These are phyloP conservation scores for Hybognathus amarus DNA, from an alignment of 2,797 vertebrate species.

Conservation along the genomic window DNA sequence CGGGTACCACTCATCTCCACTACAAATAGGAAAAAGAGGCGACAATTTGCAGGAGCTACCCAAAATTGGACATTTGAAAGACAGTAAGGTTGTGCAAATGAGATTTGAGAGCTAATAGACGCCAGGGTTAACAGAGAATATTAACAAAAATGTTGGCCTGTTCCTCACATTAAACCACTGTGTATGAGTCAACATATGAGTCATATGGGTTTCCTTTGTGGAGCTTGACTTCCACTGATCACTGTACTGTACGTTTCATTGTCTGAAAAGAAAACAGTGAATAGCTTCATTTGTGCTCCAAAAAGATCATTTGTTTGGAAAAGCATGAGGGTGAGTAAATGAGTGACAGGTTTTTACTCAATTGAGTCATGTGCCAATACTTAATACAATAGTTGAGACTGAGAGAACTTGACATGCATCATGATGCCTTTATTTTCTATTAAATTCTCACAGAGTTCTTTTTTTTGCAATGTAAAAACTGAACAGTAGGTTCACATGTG, in stretches of 20 bases:
- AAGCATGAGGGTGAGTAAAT: neutral
- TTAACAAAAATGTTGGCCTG: neutral
- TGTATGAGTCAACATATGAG: too few relatives aligned
- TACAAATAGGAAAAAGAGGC: too few relatives aligned
- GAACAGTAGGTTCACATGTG: too few relatives aligned
- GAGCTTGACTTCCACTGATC: neutral
- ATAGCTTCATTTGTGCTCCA: neutral
- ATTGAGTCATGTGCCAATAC: neutral
- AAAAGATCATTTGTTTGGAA: neutral
- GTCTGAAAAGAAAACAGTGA: neutral
- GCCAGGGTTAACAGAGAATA: neutral
- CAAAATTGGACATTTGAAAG: too few relatives aligned
- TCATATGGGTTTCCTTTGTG: neutral
- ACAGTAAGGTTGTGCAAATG: neutral
- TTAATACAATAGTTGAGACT: neutral
- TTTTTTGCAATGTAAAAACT: too few relatives aligned
- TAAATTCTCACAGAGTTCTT: too few relatives aligned
- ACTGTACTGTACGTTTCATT: neutral
- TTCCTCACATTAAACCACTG: neutral
- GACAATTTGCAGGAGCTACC: too few relatives aligned
- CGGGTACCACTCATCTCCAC: too few relatives aligned
- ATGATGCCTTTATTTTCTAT: too few relatives aligned
- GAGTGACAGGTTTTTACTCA: neutral
- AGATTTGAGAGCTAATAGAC: neutral
- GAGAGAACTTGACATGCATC: neutral